A percentile compares a stretch with the other conserved stretches of the same genome.
Conservation (phyloP, 2,113 vertebrate genomes). For the Apodemus sylvaticus region DNA sequence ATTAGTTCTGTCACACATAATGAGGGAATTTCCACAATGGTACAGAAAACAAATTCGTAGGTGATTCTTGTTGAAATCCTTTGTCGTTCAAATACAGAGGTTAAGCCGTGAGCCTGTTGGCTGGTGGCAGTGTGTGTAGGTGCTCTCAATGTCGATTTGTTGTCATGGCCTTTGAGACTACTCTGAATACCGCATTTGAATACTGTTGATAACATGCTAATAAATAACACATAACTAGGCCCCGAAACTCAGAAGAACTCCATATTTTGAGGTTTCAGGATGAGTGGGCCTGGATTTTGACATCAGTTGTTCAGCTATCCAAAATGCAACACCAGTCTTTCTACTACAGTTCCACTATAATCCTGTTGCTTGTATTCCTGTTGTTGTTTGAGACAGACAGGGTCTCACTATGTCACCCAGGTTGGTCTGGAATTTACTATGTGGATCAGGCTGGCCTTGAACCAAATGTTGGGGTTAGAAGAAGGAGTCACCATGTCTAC, state of each 20-base stretch:
- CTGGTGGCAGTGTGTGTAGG: background rate
- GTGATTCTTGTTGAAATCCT: background rate
- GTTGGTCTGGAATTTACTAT: background rate
- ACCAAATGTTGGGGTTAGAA: background rate
- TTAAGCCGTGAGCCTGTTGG: background rate
- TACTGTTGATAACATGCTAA: background rate
- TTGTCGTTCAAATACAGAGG: background rate
- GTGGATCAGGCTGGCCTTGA: background rate
- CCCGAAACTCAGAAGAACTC: background rate
- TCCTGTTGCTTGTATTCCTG: background rate
- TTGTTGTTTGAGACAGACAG: background rate
- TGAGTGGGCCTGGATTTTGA: background rate
- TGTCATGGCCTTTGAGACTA: conserved; percentile 27
- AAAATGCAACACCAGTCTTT: background rate
- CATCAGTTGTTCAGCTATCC: background rate
- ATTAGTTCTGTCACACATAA: background rate
- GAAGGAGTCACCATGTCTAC: background rate
- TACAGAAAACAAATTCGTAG: too few species aligned
- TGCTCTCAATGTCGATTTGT: background rate
- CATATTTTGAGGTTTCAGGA: background rate
- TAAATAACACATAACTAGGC: background rate
- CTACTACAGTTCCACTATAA: background rate
- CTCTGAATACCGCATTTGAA: background rate
- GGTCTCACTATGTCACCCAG: too few species aligned
- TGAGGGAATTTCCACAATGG: background rate